Evolutionary conservation across 2,888 invertebrate species (phyloP).

Genomic region (Baronia brevicornis): DNA sequence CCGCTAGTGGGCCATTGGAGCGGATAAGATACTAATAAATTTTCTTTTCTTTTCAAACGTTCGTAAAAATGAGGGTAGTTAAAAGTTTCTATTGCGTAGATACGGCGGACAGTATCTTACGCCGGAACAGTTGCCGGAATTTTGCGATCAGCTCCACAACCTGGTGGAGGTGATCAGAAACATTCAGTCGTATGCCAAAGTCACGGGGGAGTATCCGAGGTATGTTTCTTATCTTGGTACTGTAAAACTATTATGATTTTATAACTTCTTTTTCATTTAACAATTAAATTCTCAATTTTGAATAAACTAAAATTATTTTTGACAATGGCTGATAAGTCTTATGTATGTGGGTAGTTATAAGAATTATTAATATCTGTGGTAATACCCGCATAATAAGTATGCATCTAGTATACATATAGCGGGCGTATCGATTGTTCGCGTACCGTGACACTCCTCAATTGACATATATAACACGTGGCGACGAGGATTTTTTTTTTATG

Average conservation of each 20-base stretch:
- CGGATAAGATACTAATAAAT: neutral
- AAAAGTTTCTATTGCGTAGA: slow-evolving; percentile 29
- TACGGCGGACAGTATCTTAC: slow-evolving; percentile 66
- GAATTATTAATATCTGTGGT: no score
- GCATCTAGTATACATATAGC: no score
- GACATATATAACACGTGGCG: no score
- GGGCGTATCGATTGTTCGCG: no score
- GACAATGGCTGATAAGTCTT: neutral
- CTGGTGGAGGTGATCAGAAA: slow-evolving; percentile 63
- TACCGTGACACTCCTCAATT: no score
- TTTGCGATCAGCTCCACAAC: slow-evolving; percentile 62
- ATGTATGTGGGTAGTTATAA: no score
- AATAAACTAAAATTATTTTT: neutral
- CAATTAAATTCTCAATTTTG: no score
- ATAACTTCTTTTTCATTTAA: neutral
- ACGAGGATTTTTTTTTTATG: no score
- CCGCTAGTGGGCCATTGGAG: no score
- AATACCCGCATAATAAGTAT: no score
- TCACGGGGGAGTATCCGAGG: slow-evolving; percentile 67
- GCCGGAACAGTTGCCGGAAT: slow-evolving; percentile 62
- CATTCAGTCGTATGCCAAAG: slow-evolving; percentile 61
- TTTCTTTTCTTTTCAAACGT: neutral
- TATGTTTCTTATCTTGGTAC: slow-evolving; percentile 19
- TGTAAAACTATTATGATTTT: neutral
- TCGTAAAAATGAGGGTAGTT: neutral